Percentiles rank a stretch among this genome's conserved stretches.
These are phyloP conservation scores for Cochlearius cochlearius DNA, from an alignment of 2,113 vertebrate genomes.

Conservation along the genomic window DNA sequence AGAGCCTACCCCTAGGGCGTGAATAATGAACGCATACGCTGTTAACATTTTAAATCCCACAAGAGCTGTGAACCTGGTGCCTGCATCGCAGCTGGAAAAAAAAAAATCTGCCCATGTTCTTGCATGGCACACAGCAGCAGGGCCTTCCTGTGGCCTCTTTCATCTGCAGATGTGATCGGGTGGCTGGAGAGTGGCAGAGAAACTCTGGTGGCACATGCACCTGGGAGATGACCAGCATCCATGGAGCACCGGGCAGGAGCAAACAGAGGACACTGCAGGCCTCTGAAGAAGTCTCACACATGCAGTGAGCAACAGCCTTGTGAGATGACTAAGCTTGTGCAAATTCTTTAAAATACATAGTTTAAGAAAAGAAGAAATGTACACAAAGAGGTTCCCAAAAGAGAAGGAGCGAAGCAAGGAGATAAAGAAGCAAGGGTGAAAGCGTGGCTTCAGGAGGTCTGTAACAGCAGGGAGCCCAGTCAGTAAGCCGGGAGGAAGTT, in stretches of 20 bases:
- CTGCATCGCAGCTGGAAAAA: neutral
- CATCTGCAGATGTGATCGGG: neutral
- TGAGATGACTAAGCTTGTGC: neutral
- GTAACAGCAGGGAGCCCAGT: neutral
- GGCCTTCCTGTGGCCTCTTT: neutral
- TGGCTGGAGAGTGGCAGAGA: neutral
- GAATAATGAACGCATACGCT: neutral
- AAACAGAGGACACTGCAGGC: neutral
- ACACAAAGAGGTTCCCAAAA: neutral
- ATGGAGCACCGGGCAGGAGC: fast-evolving
- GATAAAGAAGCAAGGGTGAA: neutral
- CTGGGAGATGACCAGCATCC: neutral
- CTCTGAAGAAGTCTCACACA: neutral
- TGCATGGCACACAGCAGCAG: fast-evolving
- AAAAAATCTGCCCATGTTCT: neutral
- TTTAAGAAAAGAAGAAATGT: neutral
- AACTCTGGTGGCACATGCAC: neutral
- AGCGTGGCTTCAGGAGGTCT: fast-evolving
- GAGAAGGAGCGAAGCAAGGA: neutral
- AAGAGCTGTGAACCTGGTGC: neutral
- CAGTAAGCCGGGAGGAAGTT: neutral
- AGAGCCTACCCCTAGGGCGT: neutral
- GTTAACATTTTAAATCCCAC: neutral
- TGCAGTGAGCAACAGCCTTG: neutral
- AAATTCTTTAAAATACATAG: neutral